Percentiles rank a stretch among this genome's conserved stretches.
Conservation (phyloP, 2,888 invertebrate species). For the Drosophila mimetica region DNA sequence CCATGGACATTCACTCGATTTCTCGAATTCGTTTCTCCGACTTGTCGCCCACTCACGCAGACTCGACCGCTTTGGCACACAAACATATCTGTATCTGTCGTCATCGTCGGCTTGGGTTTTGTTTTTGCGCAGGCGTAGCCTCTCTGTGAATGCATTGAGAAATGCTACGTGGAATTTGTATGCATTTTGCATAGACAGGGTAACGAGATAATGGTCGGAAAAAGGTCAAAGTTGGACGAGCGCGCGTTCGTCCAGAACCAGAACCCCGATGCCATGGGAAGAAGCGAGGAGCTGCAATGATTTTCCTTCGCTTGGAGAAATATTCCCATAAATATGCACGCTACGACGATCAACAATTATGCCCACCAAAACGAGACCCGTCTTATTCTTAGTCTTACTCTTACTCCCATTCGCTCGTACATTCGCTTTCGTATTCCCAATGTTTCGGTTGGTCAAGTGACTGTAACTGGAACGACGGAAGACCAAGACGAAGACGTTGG, state of each 20-base stretch:
- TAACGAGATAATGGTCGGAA: constrained; percentile 43
- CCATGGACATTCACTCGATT: constrained; percentile 58
- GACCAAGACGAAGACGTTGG: constrained; percentile 26
- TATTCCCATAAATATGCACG: constrained; percentile 80
- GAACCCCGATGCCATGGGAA: constrained; percentile 32
- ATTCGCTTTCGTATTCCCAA: constrained; percentile 73
- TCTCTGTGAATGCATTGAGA: constrained; percentile 62
- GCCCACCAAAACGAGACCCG: constrained; percentile 62
- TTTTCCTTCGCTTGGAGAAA: constrained; percentile 58
- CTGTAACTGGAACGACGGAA: constrained; percentile 82
- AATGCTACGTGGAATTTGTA: constrained; percentile 67
- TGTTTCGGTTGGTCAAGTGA: constrained; percentile 85
- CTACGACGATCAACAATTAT: constrained; percentile 78
- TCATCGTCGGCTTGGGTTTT: constrained; percentile 48
- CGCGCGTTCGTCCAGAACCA: constrained; percentile 76
- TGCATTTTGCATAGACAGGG: constrained; percentile 68
- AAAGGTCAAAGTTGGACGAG: constrained; percentile 77
- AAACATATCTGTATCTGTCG: constrained; percentile 52
- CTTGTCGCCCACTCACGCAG: constrained; percentile 54
- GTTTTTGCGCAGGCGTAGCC: constrained; percentile 51
- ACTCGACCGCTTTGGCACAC: constrained; percentile 33
- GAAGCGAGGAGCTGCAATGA: constrained; percentile 59
- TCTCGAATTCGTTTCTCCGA: constrained; percentile 28
- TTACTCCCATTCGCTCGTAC: constrained; percentile 8
- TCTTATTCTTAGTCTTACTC: constrained; percentile 22